phyloP scores from a whole-genome alignment of 2,113 vertebrate species.

The Mirza zaza region DNA sequence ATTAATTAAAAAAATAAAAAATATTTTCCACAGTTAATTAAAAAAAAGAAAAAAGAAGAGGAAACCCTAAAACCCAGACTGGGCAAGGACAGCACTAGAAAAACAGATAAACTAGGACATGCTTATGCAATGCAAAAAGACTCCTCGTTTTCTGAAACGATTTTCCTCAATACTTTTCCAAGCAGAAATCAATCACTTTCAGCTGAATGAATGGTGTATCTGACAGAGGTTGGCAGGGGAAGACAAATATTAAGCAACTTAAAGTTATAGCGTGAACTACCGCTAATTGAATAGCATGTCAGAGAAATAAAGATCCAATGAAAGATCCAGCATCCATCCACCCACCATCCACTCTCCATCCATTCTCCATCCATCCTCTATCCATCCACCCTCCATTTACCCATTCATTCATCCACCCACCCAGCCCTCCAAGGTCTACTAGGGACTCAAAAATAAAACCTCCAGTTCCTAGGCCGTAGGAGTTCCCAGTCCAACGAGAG shows the following conservation, averaged over 20 bases:
- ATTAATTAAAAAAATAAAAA: no score
- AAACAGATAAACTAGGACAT: not conserved
- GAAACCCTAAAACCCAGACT: not conserved
- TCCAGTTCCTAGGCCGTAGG: not conserved
- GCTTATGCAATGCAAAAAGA: not conserved
- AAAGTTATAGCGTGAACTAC: not conserved
- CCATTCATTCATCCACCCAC: not conserved
- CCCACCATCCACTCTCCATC: not conserved
- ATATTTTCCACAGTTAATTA: no score
- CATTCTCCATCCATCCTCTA: not conserved
- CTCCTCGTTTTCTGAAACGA: not conserved
- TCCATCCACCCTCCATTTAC: not conserved
- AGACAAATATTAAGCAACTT: not conserved
- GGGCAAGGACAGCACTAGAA: not conserved
- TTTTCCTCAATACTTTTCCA: not conserved
- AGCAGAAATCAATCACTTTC: not conserved
- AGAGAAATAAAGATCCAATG: not conserved
- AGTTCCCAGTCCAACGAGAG: not conserved
- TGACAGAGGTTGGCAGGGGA: not conserved
- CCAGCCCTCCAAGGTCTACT: not conserved
- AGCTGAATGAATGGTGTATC: not conserved
- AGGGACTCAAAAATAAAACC: not conserved
- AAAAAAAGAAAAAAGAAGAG: not conserved
- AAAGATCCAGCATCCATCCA: not conserved
- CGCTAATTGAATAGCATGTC: not conserved